Percentiles rank a stretch among this genome's conserved stretches.
Evolutionary conservation across 2,888 invertebrate species (phyloP).

Genomic region (Ditula angustiorana): DNA sequence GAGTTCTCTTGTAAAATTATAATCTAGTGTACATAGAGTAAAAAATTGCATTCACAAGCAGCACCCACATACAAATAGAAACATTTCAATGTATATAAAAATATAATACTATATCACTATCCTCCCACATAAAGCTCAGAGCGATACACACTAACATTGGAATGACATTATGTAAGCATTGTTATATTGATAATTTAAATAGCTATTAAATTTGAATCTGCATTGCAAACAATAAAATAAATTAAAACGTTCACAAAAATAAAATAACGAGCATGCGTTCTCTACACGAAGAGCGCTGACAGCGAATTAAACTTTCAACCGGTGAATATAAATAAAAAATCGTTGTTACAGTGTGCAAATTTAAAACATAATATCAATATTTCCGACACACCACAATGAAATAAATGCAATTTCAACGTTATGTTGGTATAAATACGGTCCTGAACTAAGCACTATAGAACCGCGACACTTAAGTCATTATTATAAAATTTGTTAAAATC

Average conservation of each 20-base stretch:
- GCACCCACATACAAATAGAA: constrained; percentile 71
- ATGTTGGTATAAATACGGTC: constrained; percentile 46
- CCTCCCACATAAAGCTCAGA: constrained; percentile 78
- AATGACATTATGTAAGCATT: constrained; percentile 78
- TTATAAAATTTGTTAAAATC: constrained; percentile 38
- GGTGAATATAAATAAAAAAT: constrained; percentile 70
- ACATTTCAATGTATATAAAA: constrained; percentile 72
- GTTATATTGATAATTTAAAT: constrained; percentile 61
- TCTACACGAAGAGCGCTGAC: constrained; percentile 55
- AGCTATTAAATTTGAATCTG: constrained; percentile 32
- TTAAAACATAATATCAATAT: constrained; percentile 54
- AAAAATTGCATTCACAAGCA: constrained; percentile 68
- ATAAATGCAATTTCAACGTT: constrained; percentile 73
- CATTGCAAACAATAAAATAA: constrained; percentile 35
- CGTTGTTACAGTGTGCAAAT: constrained; percentile 71
- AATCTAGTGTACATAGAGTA: constrained; percentile 60
- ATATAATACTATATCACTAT: constrained; percentile 70
- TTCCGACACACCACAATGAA: constrained; percentile 60
- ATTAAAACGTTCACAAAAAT: constrained; percentile 53
- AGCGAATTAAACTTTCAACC: constrained; percentile 68
- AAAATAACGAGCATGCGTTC: constrained; percentile 45
- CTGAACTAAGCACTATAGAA: constrained; percentile 39
- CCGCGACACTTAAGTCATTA: constrained; percentile 35
- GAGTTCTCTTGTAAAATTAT: constrained; percentile 43
- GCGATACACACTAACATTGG: constrained; percentile 78